Percentiles rank a stretch among this genome's conserved stretches.
These are phyloP conservation scores for Branchellion lobata DNA, from an alignment of 2,888 invertebrate genomes.

Conservation along the genomic window DNA sequence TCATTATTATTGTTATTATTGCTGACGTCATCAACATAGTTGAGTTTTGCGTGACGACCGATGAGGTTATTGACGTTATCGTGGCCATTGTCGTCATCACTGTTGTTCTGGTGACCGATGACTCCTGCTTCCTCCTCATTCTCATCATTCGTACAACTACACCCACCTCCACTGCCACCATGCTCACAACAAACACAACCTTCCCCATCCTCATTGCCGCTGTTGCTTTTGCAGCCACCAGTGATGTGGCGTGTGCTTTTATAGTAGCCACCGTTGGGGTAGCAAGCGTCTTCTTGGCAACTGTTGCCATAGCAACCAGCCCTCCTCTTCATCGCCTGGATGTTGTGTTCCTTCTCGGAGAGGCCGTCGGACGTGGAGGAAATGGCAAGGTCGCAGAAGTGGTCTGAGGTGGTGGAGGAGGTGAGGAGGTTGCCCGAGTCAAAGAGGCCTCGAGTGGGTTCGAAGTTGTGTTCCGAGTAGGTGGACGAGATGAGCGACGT, in stretches of 20 bases:
- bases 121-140: too few species aligned
- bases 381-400: slow-evolving; percentile 55
- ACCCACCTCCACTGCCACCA: not conserved
- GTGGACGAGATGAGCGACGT: not conserved
- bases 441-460: not conserved
- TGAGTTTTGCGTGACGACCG: too few species aligned
- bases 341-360: slow-evolving; percentile 58
- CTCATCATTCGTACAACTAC: too few species aligned
- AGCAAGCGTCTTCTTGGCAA: too few species aligned
- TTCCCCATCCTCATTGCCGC: not conserved
- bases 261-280: not conserved
- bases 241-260: not conserved
- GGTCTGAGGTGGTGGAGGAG: slow-evolving; percentile 59
- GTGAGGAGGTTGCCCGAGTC: not conserved
- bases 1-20: too few species aligned
- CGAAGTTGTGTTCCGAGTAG: slow-evolving; percentile 1
- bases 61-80: too few species aligned
- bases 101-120: too few species aligned
- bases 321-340: slow-evolving; percentile 57
- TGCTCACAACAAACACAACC: not conserved
- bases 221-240: not conserved
- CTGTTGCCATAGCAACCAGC: slow-evolving; percentile 47
- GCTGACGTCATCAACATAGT: too few species aligned
- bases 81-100: too few species aligned
- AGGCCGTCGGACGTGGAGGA: slow-evolving; percentile 57